Evolutionary conservation across 30 jellyfish, hydroid and myxozoan genomes (phyloP), one percentile per base, ranked within the genome.

Genomic region (Aurelia coerulea): DNA sequence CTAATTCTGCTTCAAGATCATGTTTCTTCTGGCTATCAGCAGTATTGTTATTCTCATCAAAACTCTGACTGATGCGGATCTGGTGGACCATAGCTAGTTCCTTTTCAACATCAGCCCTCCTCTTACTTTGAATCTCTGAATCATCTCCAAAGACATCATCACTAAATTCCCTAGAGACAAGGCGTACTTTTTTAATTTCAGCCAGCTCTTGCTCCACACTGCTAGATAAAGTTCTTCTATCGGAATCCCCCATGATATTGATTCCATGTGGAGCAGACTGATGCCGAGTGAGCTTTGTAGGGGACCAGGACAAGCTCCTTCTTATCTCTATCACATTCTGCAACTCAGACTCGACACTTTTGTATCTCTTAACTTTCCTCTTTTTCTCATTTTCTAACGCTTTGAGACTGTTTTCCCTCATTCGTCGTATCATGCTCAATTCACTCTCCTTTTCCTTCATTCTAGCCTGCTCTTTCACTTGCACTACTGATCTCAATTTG

Each of bases 321-420:
- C 80, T 70, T 31, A 56, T 56, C 19, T 70, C 63, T 70, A 8
- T 70, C 16, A 70, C 33, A 32, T 10, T 10, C 39, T 53, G 14
- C 8, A 70, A 32, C 58, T 70, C 80, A 32, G 53, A 16, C 62
- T 70, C 80, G 10, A 51, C 62, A 46, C 84, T 29, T 23, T 78
- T 78, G 3, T 58, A 65, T 17, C 68, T 63, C 65, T 42, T 37
- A 12, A 14, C 23, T 16, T 62, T 37, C 49, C 50, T 53, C 17
- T 37, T 33, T 17, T 62, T 79, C 18, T 78, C 78, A 39, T n/a
- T 13, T 23, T 78, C 69, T 41, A 62, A 15, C 16, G 64, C 79
- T 49, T 33, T 60, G 39, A 78, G 31, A 42, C 78, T 78, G 14
- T 78, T 78, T 37, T 63, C 88, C 17, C 88, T 46, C 88, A 78